Evolutionary conservation across 1,140 invertebrate genomes (phyloP).

Genomic region (Drosophila arawakana): DNA sequence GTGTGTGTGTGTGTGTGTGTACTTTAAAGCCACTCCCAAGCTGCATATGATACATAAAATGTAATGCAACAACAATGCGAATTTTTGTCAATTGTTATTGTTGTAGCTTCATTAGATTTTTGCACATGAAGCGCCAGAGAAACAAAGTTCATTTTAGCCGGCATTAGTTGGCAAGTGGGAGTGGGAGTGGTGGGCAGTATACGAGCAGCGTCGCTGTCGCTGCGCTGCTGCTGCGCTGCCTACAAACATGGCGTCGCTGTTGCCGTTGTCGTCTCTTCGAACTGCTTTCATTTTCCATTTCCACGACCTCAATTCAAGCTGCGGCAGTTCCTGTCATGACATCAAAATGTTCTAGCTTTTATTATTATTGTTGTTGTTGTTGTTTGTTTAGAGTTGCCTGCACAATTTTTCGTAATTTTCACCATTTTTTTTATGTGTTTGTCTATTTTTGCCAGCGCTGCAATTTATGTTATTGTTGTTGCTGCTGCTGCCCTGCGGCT

Average conservation of each 20-base stretch:
- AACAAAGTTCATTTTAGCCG: constrained; percentile 54
- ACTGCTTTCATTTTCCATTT: constrained; percentile 84
- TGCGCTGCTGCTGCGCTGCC: constrained; percentile 19
- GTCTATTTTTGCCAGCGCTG: constrained; percentile 28
- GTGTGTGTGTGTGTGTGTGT: constrained; percentile 20
- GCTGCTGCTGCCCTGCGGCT: constrained; percentile 61
- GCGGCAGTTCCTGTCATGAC: constrained; percentile 19
- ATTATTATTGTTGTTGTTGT: constrained; percentile 19
- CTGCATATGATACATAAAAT: constrained; percentile 38
- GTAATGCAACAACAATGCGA: constrained; percentile 36
- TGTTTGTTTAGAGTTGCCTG: constrained; percentile 40
- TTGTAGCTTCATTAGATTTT: constrained; percentile 56
- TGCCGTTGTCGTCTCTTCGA: constrained; percentile 47
- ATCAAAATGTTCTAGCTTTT: constrained; percentile 37
- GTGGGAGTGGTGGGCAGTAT: not conserved
- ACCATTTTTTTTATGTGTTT: constrained; percentile 39
- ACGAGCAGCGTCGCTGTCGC: too few relatives aligned
- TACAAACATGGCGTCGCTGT: not conserved
- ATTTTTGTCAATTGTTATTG: constrained; percentile 11
- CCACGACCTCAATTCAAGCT: constrained; percentile 77
- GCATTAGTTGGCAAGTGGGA: constrained; percentile 33
- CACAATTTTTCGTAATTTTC: constrained; percentile 56
- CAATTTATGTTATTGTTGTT: constrained; percentile 52
- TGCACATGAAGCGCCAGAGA: constrained; percentile 25
- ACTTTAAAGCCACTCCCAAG: constrained; percentile 74